These are phyloP conservation scores for Sialia sialis DNA, from an alignment of 2,113 vertebrate genomes.

Conservation along the genomic window DNA sequence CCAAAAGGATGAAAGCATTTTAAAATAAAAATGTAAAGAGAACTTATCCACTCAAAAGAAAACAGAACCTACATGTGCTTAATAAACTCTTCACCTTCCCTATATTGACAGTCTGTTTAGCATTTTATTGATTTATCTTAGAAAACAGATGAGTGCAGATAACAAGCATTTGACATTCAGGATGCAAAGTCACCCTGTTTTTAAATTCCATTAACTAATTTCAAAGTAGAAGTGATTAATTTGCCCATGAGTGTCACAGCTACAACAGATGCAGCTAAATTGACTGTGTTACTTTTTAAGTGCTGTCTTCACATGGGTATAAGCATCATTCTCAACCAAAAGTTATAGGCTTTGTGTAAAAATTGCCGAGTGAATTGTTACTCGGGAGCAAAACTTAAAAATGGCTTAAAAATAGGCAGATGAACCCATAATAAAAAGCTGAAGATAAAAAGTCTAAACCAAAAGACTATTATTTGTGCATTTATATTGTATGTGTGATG, in stretches of 20 bases:
- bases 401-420: not conserved
- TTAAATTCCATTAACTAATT: not conserved
- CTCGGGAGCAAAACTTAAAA: not conserved
- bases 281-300: not conserved
- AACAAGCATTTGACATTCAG: not conserved
- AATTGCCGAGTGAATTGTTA: not conserved
- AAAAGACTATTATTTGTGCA: not conserved
- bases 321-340: not conserved
- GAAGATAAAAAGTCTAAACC: not conserved
- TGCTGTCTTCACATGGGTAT: not conserved
- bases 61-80: not conserved
- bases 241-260: not conserved
- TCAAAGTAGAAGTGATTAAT: not conserved
- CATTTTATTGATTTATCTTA: not conserved
- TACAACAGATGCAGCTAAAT: not conserved
- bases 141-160: not conserved
- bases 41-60: not conserved
- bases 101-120: not conserved
- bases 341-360: not conserved
- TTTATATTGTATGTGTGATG: not conserved
- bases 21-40: not conserved
- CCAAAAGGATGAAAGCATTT: not conserved
- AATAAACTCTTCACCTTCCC: not conserved
- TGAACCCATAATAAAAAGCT: not conserved
- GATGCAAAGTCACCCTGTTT: not conserved